phyloP scores from a whole-genome alignment of 2,888 invertebrate genomes.

The Pristionchus mayeri region DNA sequence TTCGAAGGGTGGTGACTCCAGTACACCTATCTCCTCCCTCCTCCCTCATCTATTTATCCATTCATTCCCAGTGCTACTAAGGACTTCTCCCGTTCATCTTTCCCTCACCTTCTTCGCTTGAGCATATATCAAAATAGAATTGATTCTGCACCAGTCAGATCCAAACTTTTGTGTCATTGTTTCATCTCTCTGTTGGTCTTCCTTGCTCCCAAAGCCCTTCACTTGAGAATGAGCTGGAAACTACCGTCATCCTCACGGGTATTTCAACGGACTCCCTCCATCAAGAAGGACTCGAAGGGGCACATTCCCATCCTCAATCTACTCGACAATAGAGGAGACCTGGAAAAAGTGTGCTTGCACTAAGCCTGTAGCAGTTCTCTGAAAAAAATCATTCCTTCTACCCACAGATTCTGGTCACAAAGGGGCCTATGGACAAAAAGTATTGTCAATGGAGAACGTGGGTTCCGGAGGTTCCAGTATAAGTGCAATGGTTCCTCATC shows the following conservation, averaged over 20 bases:
- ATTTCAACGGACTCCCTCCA: not conserved
- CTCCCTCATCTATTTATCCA: not conserved
- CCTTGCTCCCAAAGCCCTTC: not conserved
- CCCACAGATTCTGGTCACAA: too few relatives aligned
- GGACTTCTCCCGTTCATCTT: not conserved
- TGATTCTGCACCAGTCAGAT: not conserved
- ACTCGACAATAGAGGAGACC: slow-evolving; percentile 32
- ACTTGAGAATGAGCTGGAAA: slow-evolving; percentile 33
- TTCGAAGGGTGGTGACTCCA: not conserved
- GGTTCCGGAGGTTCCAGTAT: too few relatives aligned
- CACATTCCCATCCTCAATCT: not conserved
- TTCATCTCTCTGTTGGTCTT: not conserved
- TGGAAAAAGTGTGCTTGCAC: slow-evolving; percentile 38
- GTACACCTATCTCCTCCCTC: not conserved
- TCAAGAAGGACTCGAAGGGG: not conserved
- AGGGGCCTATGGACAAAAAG: too few relatives aligned
- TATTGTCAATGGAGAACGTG: too few relatives aligned
- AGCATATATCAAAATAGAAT: not conserved
- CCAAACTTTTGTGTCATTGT: not conserved
- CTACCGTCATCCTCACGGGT: slow-evolving; percentile 38
- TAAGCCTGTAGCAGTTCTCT: too few relatives aligned
- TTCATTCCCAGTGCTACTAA: not conserved
- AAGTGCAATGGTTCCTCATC: too few relatives aligned
- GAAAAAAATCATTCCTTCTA: too few relatives aligned
- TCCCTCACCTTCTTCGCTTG: not conserved